phyloP scores from a whole-genome alignment of 2,113 vertebrate genomes.

The Archilochus colubris region DNA sequence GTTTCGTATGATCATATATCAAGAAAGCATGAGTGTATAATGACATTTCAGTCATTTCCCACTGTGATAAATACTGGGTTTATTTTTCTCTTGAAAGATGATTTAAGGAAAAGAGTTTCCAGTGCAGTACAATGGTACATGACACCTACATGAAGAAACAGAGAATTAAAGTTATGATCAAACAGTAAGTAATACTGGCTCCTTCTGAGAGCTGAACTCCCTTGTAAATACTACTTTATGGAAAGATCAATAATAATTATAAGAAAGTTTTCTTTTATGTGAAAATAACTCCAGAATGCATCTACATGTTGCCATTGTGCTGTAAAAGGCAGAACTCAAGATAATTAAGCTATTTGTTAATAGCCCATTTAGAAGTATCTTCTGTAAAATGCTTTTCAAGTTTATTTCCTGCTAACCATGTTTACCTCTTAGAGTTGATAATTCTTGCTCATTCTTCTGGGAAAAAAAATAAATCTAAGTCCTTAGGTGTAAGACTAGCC shows the following conservation, averaged over 20 bases:
- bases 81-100: background rate
- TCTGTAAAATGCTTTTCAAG: background rate
- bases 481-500: background rate
- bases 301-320: background rate
- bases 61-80: background rate
- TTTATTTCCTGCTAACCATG: background rate
- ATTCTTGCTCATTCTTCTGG: background rate
- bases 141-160: background rate
- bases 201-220: background rate
- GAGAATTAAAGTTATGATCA: background rate
- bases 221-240: background rate
- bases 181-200: background rate
- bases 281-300: background rate
- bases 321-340: background rate
- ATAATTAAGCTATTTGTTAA: background rate
- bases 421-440: background rate
- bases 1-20: background rate
- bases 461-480: background rate
- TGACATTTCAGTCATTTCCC: background rate
- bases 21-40: fast-evolving
- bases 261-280: background rate
- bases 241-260: background rate
- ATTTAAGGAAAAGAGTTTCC: background rate
- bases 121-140: background rate
- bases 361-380: background rate